phyloP scores from a whole-genome alignment of 1,140 invertebrate species.

The Oryzaephilus surinamensis region DNA sequence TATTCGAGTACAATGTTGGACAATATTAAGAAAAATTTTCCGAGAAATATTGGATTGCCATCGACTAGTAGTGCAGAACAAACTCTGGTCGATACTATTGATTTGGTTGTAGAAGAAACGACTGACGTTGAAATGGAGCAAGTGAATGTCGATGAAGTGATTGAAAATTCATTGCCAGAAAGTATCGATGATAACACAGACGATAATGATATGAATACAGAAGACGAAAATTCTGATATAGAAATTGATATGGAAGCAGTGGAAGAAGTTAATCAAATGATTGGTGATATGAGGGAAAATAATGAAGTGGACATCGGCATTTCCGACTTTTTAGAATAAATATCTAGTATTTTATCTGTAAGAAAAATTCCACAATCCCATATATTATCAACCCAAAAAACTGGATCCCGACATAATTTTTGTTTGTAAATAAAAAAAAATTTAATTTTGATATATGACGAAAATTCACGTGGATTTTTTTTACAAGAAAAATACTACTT shows the following conservation, averaged over 20 bases:
- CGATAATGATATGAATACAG: conserved; percentile 13
- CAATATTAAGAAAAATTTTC: conserved; percentile 20
- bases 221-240: conserved; percentile 17
- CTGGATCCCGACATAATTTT: too few species aligned
- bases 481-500: too few species aligned
- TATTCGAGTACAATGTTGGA: conserved; percentile 21
- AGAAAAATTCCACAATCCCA: too few species aligned
- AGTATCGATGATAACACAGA: conserved; percentile 19
- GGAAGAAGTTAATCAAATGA: conserved; percentile 28
- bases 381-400: too few species aligned
- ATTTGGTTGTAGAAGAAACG: conserved; percentile 13
- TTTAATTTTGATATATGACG: too few species aligned
- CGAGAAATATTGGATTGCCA: conserved; percentile 9
- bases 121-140: conserved; percentile 10
- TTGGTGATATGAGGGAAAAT: too few species aligned
- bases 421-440: too few species aligned
- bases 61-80: not conserved
- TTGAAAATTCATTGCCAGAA: conserved; percentile 17
- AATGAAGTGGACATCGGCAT: too few species aligned
- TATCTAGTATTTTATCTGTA: too few species aligned
- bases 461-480: too few species aligned
- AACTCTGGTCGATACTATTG: conserved; percentile 5
- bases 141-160: conserved; percentile 14
- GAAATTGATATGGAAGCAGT: conserved; percentile 29
- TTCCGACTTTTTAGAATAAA: too few species aligned